These are phyloP conservation scores for Drosophila emarginata DNA, from an alignment of 2,888 invertebrate species.

Conservation along the genomic window DNA sequence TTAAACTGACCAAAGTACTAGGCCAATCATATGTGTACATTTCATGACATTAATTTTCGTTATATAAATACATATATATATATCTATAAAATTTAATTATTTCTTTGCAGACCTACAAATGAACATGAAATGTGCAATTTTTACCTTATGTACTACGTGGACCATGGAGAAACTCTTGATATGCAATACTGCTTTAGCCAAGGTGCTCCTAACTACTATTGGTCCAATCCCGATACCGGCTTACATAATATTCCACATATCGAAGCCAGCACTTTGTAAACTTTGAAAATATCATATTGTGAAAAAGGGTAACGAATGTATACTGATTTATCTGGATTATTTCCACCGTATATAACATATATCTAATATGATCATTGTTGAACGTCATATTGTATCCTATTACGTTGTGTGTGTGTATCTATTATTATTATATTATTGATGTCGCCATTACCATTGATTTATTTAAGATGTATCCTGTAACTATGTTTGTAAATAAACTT, in stretches of 20 bases:
- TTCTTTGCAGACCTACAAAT: slow-evolving; percentile 87
- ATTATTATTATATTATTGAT: slow-evolving; percentile 36
- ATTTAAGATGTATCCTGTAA: slow-evolving; percentile 44
- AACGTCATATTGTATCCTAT: slow-evolving; percentile 68
- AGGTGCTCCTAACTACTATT: slow-evolving; percentile 93
- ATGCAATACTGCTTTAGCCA: slow-evolving; percentile 92
- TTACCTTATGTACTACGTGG: slow-evolving; percentile 96
- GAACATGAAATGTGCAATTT: slow-evolving; percentile 98
- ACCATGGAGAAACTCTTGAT: slow-evolving; percentile 88
- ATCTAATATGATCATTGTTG: slow-evolving; percentile 50
- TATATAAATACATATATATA: not conserved
- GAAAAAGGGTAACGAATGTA: slow-evolving; percentile 63
- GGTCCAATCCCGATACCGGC: slow-evolving; percentile 86
- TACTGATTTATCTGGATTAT: slow-evolving; percentile 62
- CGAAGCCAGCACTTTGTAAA: slow-evolving; percentile 85
- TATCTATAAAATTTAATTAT: not conserved
- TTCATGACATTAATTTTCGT: too few species aligned
- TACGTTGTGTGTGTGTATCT: slow-evolving; percentile 34
- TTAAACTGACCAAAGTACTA: too few species aligned
- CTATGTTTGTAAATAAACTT: slow-evolving; percentile 47
- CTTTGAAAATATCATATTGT: slow-evolving; percentile 38
- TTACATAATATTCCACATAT: slow-evolving; percentile 90
- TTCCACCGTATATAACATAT: slow-evolving; percentile 41
- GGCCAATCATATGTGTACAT: too few species aligned
- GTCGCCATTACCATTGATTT: slow-evolving; percentile 57